These are phyloP conservation scores for Limnephilus auricula DNA, from an alignment of 2,888 invertebrate genomes.

Conservation along the genomic window DNA sequence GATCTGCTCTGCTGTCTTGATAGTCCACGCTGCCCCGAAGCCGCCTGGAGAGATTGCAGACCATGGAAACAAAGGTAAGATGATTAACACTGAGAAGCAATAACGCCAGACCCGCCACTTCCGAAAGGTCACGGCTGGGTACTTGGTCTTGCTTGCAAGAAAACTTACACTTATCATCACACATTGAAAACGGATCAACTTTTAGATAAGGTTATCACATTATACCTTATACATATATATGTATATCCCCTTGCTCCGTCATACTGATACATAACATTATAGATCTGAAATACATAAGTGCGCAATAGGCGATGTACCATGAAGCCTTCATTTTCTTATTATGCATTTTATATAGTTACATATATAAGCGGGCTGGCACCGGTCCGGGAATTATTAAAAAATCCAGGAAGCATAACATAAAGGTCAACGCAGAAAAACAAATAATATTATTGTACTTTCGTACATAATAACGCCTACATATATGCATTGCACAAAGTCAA, in stretches of 20 bases:
- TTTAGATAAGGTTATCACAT: neutral
- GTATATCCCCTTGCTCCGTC: neutral
- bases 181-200: neutral
- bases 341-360: too few species aligned
- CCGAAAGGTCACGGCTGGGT: neutral
- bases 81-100: neutral
- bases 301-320: neutral
- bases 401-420: neutral
- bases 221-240: neutral
- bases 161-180: neutral
- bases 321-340: neutral
- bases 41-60: conserved; percentile 57
- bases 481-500: too few species aligned
- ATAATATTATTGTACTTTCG: neutral
- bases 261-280: neutral
- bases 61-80: conserved; percentile 64
- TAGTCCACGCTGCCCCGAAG: conserved; percentile 62
- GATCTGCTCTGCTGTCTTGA: conserved; percentile 57
- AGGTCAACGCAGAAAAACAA: neutral
- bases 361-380: neutral
- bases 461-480: neutral
- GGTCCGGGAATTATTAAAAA: neutral
- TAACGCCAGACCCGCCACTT: conserved; percentile 25
- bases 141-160: neutral
- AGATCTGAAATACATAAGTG: neutral